phyloP scores from a whole-genome alignment of 2,113 vertebrate genomes.

The Xiphorhynchus elegans region DNA sequence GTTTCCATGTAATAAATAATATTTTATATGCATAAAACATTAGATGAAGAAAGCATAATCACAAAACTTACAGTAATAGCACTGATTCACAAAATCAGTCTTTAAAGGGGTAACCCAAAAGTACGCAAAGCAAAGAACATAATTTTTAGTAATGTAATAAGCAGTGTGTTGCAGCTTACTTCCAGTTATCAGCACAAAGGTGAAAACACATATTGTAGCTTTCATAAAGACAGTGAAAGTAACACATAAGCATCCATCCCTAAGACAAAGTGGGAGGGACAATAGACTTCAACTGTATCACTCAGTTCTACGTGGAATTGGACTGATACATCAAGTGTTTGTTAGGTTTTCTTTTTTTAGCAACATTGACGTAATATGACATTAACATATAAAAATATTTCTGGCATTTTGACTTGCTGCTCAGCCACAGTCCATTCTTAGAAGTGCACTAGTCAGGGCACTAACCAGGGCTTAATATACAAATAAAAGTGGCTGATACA shows the following conservation, averaged over 20 bases:
- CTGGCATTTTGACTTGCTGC: conserved; percentile 78
- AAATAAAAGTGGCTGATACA: conserved; percentile 80
- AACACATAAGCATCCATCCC: conserved; percentile 78
- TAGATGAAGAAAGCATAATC: conserved; percentile 73
- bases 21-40: conserved; percentile 72
- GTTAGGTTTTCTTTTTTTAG: conserved; percentile 76
- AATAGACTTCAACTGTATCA: conserved; percentile 78
- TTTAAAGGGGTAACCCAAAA: conserved; percentile 78
- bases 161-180: conserved; percentile 76
- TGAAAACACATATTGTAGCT: conserved; percentile 86
- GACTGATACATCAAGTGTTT: conserved; percentile 82
- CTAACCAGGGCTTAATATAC: conserved; percentile 79
- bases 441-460: conserved; percentile 73
- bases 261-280: conserved; percentile 71
- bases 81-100: conserved; percentile 74
- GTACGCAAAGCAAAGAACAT: conserved; percentile 72
- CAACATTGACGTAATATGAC: conserved; percentile 84
- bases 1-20: conserved; percentile 79
- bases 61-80: conserved; percentile 63
- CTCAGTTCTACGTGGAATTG: conserved; percentile 79
- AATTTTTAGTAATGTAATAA: conserved; percentile 66
- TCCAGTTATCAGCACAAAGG: conserved; percentile 87
- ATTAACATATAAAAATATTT: conserved; percentile 88
- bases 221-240: conserved; percentile 81
- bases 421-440: conserved; percentile 79